phyloP scores from a whole-genome alignment of 1,140 invertebrate species.

The Apis cerana region DNA sequence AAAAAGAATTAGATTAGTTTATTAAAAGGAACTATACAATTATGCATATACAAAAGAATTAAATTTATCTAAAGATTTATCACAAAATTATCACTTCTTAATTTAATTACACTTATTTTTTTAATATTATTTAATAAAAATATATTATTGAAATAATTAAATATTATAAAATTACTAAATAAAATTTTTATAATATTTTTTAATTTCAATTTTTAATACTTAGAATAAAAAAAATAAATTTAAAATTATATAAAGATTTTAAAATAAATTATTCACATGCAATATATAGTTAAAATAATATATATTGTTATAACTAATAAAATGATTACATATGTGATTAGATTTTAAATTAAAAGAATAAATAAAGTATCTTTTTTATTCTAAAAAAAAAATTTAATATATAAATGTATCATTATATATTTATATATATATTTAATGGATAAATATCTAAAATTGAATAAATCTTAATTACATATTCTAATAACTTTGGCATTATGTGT shows the following conservation, averaged over 20 bases:
- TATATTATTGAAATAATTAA: not conserved
- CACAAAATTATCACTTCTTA: not conserved
- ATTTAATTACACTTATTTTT: not conserved
- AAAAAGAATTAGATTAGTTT: too few species aligned
- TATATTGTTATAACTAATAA: not conserved
- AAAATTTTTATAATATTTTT: not conserved
- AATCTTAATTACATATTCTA: conserved; percentile 4
- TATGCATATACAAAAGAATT: too few species aligned
- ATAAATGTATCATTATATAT: conserved; percentile 6
- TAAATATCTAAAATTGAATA: conserved; percentile 2
- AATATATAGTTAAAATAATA: not conserved
- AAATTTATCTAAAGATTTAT: too few species aligned
- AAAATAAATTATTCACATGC: not conserved
- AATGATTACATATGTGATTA: not conserved
- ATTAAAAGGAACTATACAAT: too few species aligned
- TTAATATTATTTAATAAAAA: not conserved
- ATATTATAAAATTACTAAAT: not conserved
- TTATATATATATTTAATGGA: not conserved
- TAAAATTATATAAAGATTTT: too few species aligned
- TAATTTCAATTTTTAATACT: not conserved
- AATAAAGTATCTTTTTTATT: conserved; percentile 2
- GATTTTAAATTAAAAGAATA: conserved; percentile 7
- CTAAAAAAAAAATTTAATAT: conserved; percentile 14
- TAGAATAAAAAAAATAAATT: too few species aligned
- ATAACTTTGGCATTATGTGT: conserved; percentile 8